Evolutionary conservation across 2,113 vertebrate genomes (phyloP), one percentile per base, ranked within the genome.

Genomic region (Nymphicus hollandicus): DNA sequence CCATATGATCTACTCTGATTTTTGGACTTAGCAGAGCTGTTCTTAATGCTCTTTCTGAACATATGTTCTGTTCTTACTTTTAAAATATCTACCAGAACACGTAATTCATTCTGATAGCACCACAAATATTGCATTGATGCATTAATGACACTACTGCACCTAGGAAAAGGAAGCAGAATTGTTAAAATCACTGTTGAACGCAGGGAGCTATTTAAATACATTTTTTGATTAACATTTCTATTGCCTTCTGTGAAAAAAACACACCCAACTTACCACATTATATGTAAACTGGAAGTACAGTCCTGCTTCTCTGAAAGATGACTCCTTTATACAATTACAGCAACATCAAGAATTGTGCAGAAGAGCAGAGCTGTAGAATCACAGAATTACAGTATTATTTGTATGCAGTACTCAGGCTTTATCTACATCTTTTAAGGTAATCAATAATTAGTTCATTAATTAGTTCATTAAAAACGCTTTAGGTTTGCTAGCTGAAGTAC

Each of bases 1-100:
- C 77, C 91, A 73, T 91, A 72, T 61, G 81, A 92, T 89, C 49
- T 82, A 41, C 41, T 91, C 70, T 35, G 78, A 86, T 88, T 95
- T 88, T 86, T 95, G 37, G 78, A 87, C 74, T 77, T 81, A 79
- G 56, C 65, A 72, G 70, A 79, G 63, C 61, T 95, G 44, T 82
- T 97, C 84, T 92, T 77, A 89, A 80, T 65, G 66, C 63, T 76
- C 69, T 72, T 95, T 94, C 91, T 87, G 83, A 95, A 89, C 89
- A 89, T 96, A 95, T 80, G 3, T 87, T 95, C 93, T 85, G 81
- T 89, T 95, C 93, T 80, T 82, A 80, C 65, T 37, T 95, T 92
- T 91, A 94, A 96, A 97, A 96, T 95, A 91, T 92, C 91, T 73
- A 85, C 73, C 52, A 92, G 81, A 89, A 89, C 93, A 89, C 89